These are phyloP conservation scores for Myocastor coypus DNA, from an alignment of 2,113 vertebrate species.

Conservation along the genomic window DNA sequence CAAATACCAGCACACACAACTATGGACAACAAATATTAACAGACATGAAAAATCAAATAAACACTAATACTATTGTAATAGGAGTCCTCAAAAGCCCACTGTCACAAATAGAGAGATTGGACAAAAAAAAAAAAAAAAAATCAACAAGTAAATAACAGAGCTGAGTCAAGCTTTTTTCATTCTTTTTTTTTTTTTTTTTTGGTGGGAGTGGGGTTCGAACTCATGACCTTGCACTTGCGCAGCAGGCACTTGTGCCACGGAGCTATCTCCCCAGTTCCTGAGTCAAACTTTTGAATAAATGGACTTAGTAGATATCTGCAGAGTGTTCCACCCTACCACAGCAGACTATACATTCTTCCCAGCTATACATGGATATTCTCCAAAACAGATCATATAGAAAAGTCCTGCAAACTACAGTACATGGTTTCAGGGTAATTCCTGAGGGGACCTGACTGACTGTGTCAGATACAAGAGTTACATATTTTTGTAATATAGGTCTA, in stretches of 20 bases:
- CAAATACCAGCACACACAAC: not conserved
- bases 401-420: too few relatives aligned
- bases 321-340: not conserved
- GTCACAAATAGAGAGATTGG: not conserved
- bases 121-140: not conserved
- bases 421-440: too few relatives aligned
- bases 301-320: not conserved
- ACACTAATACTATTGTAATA: not conserved
- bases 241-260: too few relatives aligned
- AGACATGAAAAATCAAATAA: not conserved
- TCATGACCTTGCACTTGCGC: too few relatives aligned
- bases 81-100: not conserved
- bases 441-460: too few relatives aligned
- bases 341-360: not conserved
- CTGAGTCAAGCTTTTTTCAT: too few relatives aligned
- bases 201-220: too few relatives aligned
- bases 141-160: not conserved
- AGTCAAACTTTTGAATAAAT: not conserved
- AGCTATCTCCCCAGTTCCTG: too few relatives aligned
- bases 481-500: too few relatives aligned
- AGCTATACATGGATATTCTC: not conserved
- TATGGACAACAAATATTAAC: not conserved
- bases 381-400: too few relatives aligned
- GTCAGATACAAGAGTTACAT: too few relatives aligned
- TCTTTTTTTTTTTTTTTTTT: too few relatives aligned